Evolutionary conservation across 2,888 invertebrate species (phyloP).

Genomic region (Andrena chrysosceles): DNA sequence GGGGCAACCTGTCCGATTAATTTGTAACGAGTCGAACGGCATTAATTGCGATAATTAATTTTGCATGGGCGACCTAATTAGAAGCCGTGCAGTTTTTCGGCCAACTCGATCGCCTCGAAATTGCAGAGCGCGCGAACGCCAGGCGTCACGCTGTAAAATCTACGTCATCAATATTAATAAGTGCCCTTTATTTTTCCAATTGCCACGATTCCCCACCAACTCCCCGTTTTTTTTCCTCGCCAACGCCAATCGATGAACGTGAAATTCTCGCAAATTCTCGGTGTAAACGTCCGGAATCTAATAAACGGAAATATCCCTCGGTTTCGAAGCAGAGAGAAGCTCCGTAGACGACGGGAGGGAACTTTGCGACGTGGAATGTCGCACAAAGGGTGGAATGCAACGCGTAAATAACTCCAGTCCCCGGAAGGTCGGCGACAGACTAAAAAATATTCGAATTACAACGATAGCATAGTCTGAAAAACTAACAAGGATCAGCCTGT

Average conservation of each 20-base stretch:
- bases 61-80: slow-evolving; percentile 38
- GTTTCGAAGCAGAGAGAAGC: not conserved
- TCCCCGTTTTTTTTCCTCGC: not conserved
- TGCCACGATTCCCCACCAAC: slow-evolving; percentile 2
- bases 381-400: not conserved
- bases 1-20: slow-evolving; percentile 28
- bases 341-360: not conserved
- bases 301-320: not conserved
- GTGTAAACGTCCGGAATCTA: not conserved
- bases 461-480: not conserved
- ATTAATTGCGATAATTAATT: slow-evolving; percentile 60
- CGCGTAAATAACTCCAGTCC: slow-evolving; percentile 5
- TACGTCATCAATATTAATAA: slow-evolving; percentile 56
- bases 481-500: not conserved
- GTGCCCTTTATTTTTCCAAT: slow-evolving; percentile 21
- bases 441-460: not conserved
- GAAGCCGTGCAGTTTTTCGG: slow-evolving; percentile 21
- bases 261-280: not conserved
- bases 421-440: not conserved
- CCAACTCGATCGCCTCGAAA: slow-evolving; percentile 2
- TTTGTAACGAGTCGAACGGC: slow-evolving; percentile 24
- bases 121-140: not conserved
- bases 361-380: not conserved
- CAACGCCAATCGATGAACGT: not conserved
- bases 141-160: not conserved